phyloP scores from a whole-genome alignment of 1,140 invertebrate species.

The Scaptomyza graminum region DNA sequence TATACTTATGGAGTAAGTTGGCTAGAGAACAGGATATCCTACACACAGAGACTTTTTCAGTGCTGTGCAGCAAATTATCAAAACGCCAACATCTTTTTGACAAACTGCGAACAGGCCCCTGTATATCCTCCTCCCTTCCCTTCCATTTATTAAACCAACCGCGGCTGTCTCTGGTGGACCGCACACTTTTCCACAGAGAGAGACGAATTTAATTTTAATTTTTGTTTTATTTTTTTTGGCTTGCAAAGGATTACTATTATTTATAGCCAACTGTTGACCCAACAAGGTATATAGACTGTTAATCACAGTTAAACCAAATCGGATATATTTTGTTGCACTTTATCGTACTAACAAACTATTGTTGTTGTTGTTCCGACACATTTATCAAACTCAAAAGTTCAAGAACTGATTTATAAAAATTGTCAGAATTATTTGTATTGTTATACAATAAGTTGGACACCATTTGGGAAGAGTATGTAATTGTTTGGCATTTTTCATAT shows the following conservation, averaged over 20 bases:
- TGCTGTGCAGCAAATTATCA: slow-evolving; percentile 73
- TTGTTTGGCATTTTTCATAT: not conserved
- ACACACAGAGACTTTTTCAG: slow-evolving; percentile 60
- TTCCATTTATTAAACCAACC: slow-evolving; percentile 24
- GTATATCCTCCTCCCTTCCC: slow-evolving; percentile 5
- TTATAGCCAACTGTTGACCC: too few relatives aligned
- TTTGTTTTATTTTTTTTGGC: slow-evolving; percentile 27
- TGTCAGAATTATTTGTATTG: too few relatives aligned
- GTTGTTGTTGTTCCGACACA: too few relatives aligned
- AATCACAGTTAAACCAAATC: too few relatives aligned
- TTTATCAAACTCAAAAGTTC: too few relatives aligned
- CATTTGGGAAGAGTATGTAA: not conserved
- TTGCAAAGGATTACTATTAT: not conserved
- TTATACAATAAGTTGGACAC: too few relatives aligned
- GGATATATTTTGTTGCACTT: too few relatives aligned
- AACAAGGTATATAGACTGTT: too few relatives aligned
- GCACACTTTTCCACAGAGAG: slow-evolving; percentile 35
- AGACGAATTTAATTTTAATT: slow-evolving; percentile 57
- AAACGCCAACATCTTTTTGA: slow-evolving; percentile 83
- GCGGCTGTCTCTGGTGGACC: slow-evolving; percentile 52
- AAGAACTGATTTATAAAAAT: too few relatives aligned
- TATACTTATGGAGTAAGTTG: slow-evolving; percentile 35
- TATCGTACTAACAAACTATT: too few relatives aligned
- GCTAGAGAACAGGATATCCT: slow-evolving; percentile 74
- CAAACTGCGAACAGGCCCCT: slow-evolving; percentile 69